Conservation (phyloP, 2,888 invertebrate species). For the Capitulum mitella region DNA sequence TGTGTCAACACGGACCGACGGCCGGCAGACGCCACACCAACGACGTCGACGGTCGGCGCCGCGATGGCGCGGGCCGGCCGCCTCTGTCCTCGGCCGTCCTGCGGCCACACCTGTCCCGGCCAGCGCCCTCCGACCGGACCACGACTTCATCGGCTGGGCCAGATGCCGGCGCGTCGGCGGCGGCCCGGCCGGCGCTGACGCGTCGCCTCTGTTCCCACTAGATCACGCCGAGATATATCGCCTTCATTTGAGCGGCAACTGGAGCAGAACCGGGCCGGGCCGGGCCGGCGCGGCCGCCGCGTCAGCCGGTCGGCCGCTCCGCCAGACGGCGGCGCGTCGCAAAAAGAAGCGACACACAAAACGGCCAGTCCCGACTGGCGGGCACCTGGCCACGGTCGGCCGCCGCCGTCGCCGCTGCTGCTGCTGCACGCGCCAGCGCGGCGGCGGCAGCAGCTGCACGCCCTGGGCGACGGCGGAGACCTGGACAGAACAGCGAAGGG, state of each 20-base stretch:
- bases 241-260: neutral
- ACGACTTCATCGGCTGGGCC: neutral
- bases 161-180: neutral
- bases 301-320: no score
- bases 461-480: neutral
- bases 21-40: no score
- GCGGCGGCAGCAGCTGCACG: no score
- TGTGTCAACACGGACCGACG: no score
- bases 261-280: neutral
- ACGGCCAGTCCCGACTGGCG: neutral
- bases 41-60: no score
- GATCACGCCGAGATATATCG: neutral
- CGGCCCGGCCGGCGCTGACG: neutral
- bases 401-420: no score
- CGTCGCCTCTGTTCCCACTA: neutral
- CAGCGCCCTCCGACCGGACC: neutral
- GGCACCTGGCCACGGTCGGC: neutral
- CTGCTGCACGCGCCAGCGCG: no score
- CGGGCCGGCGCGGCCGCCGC: no score
- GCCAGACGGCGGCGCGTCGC: neutral
- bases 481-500: neutral
- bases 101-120: no score
- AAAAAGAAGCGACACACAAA: neutral
- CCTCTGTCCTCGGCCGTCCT: no score
- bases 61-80: no score